phyloP scores from a whole-genome alignment of 2,113 vertebrate species.

The Solea senegalensis region DNA sequence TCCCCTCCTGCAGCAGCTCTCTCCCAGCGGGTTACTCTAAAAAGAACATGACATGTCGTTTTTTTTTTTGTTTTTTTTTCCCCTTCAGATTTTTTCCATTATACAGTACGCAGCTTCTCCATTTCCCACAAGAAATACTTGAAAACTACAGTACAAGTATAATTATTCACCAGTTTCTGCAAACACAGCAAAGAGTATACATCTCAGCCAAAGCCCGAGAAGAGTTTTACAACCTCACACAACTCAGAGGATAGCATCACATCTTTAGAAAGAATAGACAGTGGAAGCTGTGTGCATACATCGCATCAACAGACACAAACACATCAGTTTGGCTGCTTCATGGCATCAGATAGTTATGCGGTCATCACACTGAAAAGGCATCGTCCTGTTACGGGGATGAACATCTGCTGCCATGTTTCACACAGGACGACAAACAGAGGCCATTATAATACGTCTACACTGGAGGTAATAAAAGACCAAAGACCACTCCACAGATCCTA shows the following conservation, averaged over 20 bases:
- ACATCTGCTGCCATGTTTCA: conserved; percentile 3
- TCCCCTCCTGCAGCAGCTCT: neutral
- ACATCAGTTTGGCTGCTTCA: neutral
- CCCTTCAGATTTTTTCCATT: neutral
- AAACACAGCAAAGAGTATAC: neutral
- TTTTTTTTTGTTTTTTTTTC: neutral
- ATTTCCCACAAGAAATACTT: conserved; percentile 9
- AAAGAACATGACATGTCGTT: conserved; percentile 15
- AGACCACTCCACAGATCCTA: conserved; percentile 44
- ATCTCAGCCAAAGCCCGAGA: conserved; percentile 17
- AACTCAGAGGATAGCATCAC: neutral
- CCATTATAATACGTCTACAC: conserved; percentile 14
- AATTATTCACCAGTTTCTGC: conserved; percentile 18
- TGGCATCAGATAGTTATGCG: neutral
- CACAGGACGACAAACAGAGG: conserved; percentile 8
- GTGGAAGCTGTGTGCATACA: neutral
- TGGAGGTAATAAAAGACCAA: conserved; percentile 53
- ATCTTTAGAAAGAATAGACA: neutral
- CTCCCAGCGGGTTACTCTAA: neutral
- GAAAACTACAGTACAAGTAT: neutral
- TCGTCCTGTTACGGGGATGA: neutral
- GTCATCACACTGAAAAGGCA: conserved; percentile 11
- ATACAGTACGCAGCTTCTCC: neutral
- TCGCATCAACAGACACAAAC: neutral
- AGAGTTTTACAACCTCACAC: conserved; percentile 4